Evolutionary conservation across 1,140 invertebrate species (phyloP).

Genomic region (Caenorhabditis brenneri): DNA sequence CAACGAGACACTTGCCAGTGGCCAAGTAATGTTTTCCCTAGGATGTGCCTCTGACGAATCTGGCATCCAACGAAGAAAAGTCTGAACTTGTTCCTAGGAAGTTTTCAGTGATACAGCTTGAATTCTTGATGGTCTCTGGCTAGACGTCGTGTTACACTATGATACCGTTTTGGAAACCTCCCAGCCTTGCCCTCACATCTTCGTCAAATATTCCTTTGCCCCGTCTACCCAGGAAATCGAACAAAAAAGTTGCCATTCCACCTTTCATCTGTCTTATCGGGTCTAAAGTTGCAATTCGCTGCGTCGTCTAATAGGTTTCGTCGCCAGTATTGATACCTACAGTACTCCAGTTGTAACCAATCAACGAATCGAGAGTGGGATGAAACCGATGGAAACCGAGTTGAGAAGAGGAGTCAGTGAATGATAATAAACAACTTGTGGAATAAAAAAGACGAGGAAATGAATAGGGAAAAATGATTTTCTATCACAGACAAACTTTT

Average conservation of each 20-base stretch:
- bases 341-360: background rate
- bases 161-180: background rate
- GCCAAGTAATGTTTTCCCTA: too few relatives aligned
- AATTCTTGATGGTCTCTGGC: too few relatives aligned
- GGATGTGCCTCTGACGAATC: too few relatives aligned
- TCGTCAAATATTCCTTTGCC: background rate
- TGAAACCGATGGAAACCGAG: background rate
- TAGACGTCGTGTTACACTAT: background rate
- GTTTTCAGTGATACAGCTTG: too few relatives aligned
- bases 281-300: background rate
- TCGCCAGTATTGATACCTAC: background rate
- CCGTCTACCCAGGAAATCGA: background rate
- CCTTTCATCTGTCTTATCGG: conserved; percentile 6
- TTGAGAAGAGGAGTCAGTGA: too few relatives aligned
- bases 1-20: too few relatives aligned
- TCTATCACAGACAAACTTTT: background rate
- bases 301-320: background rate
- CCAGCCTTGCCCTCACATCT: background rate
- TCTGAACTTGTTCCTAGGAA: too few relatives aligned
- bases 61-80: too few relatives aligned
- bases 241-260: conserved; percentile 10
- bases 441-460: background rate
- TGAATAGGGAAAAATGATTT: background rate
- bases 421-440: too few relatives aligned
- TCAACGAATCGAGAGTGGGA: background rate